Evolutionary conservation across 2,113 vertebrate species (phyloP), one percentile per base, ranked within the genome.

Genomic region (Lophura nycthemera): DNA sequence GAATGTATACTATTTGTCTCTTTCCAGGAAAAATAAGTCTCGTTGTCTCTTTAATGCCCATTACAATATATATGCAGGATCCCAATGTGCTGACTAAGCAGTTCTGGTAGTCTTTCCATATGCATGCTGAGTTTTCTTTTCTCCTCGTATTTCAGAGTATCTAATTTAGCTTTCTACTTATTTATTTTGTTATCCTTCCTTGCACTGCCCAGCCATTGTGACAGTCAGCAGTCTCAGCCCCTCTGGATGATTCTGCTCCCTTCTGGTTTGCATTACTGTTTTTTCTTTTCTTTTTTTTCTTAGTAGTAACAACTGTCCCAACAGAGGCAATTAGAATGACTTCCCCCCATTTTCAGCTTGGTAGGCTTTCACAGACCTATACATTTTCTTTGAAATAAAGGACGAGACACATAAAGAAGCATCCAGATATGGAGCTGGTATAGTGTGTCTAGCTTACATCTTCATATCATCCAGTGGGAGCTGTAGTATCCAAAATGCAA

Each of bases 1-100:
- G 25, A 70, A 91, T 76, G 60, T 2, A 1, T 56, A 56, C 56
- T 71, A 78, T 30, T 87, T 61, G 20, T 60, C 57, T 10, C 19
- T 70, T 92, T 85, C 36, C 59, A 34, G 24, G 64, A 94, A 94
- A 90, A 90, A 40, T 8, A 54, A 82, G 30, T 75, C 16, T 89
- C 36, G 59, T 54, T 54, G 38, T 80, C 20, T 81, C 14, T 84
- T 61, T 78, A 69, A 84, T 76, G 38, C 30, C 16, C 5, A 0
- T 69, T 92, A 2, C 32, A 61, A 47, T 47, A 13, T 0, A 1
- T 30, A 50, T 18, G 36, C 36, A 79, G 52, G 43, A 79, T 85
- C 63, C 18, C 54, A 36, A 0, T 54, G 40, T 75, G 29, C 52
- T 83, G 76, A 25, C 42, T 64, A 40, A 72, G 47, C 57, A 84